These are phyloP conservation scores for Margarornis squamiger DNA, from an alignment of 2,797 vertebrate genomes.

Conservation along the genomic window DNA sequence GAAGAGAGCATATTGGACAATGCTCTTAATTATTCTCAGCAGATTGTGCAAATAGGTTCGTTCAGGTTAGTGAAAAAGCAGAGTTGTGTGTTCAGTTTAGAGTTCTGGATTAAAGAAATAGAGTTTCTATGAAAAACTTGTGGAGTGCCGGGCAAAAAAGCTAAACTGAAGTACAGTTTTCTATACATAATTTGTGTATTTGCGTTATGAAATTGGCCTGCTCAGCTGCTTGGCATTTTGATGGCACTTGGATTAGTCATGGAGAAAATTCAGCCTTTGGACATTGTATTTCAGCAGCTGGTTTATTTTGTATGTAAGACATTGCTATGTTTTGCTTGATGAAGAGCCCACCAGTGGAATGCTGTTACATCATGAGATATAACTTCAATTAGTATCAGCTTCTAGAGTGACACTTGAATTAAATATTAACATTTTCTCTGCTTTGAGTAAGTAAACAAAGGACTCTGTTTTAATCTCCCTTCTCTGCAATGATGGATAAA, in stretches of 20 bases:
- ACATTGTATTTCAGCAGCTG: conserved; percentile 20
- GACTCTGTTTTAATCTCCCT: not conserved
- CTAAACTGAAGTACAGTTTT: not conserved
- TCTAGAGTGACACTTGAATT: conserved; percentile 40
- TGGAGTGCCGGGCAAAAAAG: not conserved
- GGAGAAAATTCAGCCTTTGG: conserved; percentile 20
- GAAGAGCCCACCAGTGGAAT: conserved; percentile 26
- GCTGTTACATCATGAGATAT: conserved; percentile 39
- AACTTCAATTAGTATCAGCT: conserved; percentile 42
- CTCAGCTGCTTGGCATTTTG: not conserved
- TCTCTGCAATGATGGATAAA: not conserved
- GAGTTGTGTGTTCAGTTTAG: not conserved
- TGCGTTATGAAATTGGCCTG: not conserved
- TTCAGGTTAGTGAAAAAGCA: not conserved
- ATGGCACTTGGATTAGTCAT: not conserved
- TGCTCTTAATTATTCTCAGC: not conserved
- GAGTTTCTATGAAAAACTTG: not conserved
- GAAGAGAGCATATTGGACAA: not conserved
- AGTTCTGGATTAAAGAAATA: not conserved
- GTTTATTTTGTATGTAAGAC: conserved; percentile 37
- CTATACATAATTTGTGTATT: not conserved
- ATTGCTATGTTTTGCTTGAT: conserved; percentile 41
- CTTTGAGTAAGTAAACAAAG: conserved; percentile 45
- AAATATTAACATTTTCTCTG: conserved; percentile 53
- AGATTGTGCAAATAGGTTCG: not conserved